Evolutionary conservation across 2,797 vertebrate genomes (phyloP).

Genomic region (Remorina albescens): DNA sequence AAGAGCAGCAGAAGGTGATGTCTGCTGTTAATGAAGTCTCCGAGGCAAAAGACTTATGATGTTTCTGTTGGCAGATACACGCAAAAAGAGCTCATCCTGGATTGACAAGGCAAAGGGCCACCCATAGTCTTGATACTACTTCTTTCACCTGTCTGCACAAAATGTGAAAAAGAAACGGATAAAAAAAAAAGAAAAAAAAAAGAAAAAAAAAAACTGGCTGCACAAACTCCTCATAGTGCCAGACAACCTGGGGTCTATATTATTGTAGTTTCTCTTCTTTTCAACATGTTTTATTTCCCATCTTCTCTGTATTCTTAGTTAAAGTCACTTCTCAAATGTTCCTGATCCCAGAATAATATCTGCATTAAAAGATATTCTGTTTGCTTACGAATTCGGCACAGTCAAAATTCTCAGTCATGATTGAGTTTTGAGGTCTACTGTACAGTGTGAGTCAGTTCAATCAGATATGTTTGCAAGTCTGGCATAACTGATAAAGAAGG

Average conservation of each 20-base stretch:
- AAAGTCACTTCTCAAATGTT: background rate
- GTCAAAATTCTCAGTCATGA: background rate
- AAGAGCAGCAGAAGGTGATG: constrained; percentile 36
- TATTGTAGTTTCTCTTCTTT: too few relatives aligned
- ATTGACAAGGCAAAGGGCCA: constrained; percentile 19
- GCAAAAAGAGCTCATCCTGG: constrained; percentile 7
- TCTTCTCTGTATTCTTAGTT: background rate
- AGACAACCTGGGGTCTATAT: constrained; percentile 27
- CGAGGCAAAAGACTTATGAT: constrained; percentile 27
- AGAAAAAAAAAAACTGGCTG: constrained; percentile 14
- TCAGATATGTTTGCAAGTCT: constrained; percentile 39
- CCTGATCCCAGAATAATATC: constrained; percentile 7
- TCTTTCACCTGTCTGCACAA: constrained; percentile 43
- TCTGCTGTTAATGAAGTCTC: constrained; percentile 48
- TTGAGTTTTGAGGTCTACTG: constrained; percentile 28
- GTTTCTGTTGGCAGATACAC: constrained; percentile 69
- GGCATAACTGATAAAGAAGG: constrained; percentile 30
- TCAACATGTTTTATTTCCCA: background rate
- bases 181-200: constrained; percentile 1
- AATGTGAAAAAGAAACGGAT: constrained; percentile 33
- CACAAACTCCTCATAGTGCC: constrained; percentile 10
- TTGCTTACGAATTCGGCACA: constrained; percentile 55
- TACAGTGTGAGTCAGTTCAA: constrained; percentile 40
- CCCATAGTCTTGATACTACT: constrained; percentile 14
- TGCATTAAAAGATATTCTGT: constrained; percentile 22